Percentiles rank a stretch among this genome's conserved stretches.
Conservation (phyloP, 1,140 invertebrate genomes). For the Bilobella aurantiaca region DNA sequence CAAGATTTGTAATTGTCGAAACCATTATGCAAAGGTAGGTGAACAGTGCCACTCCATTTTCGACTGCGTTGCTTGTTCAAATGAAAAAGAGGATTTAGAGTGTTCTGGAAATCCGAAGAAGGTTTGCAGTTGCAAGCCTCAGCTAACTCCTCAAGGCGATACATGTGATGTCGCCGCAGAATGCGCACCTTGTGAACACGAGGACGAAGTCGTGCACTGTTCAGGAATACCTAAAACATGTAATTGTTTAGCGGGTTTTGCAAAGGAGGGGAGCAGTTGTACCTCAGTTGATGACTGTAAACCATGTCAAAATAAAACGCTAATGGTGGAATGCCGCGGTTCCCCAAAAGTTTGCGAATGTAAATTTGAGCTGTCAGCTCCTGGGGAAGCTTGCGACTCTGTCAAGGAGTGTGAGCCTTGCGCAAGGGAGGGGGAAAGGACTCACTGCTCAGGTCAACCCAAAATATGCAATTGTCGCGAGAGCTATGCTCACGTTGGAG, state of each 20-base stretch:
- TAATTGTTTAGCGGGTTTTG: neutral
- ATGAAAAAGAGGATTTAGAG: too few relatives aligned
- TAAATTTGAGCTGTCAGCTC: neutral
- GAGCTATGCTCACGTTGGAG: neutral
- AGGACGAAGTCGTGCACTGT: neutral
- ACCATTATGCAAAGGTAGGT: too few relatives aligned
- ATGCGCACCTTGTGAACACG: neutral
- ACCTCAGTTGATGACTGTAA: neutral
- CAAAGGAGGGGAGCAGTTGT: neutral
- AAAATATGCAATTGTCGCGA: neutral
- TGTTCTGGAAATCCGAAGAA: neutral
- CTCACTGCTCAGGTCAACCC: neutral
- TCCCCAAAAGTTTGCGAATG: neutral
- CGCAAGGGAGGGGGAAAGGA: neutral
- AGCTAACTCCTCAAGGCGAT: neutral
- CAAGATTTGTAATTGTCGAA: neutral
- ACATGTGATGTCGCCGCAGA: neutral
- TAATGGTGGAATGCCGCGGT: neutral
- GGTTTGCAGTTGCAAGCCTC: neutral
- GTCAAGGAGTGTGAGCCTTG: neutral
- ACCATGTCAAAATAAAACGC: neutral
- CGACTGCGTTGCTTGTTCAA: too few relatives aligned
- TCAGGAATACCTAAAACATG: neutral
- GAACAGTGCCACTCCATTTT: too few relatives aligned
- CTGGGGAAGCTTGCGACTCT: neutral